Evolutionary conservation across 30 jellyfish, hydroid and myxozoan species (phyloP), one percentile per base, ranked within the genome.

Genomic region (Chrysaora quinquecirrha): DNA sequence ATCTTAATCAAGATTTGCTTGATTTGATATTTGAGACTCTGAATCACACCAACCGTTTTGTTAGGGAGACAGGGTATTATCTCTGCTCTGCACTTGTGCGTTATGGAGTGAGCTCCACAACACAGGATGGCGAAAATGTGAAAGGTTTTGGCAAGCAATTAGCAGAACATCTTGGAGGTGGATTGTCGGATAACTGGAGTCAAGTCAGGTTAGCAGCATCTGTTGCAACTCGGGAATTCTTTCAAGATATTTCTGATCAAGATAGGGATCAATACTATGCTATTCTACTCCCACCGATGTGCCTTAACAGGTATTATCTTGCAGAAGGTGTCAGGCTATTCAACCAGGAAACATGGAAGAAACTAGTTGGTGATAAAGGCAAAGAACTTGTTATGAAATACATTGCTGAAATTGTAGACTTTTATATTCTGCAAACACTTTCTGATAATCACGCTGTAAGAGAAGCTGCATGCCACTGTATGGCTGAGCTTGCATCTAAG

Each of bases 381-480:
- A 80, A 78, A 47, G 95, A 75, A 3, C 73, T 82, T 35, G 99
- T 89, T 23, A 95, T 82, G 62, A 75, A 54, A 43, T 64, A 76
- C 71, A 66, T 95, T 32, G 69, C 34, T 14, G 96, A 83, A 11
- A 62, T 89, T 30, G 97, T 89, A 54, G 88, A 47, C 30, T 95
- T 95, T 50, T 89, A 95, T 76, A 56, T 95, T 0, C 30, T 76
- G 27, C 99, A 95, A 80, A 90, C 99, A 54, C 50, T 60, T 20
- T 84, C 97, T 16, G 99, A 95, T 70, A 95, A 95, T 66, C 99
- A 95, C 65, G 99, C 99, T 1, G 99, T 95, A 16, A 78, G 99
- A 65, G 99, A 95, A 74, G 99, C 99, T 34, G 97, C 99, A 18
- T 95, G 99, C 71, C 99, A 95, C 82, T 95, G 99, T 83, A 88